phyloP scores from a whole-genome alignment of 2,797 vertebrate species.

The Manis crassicaudata region DNA sequence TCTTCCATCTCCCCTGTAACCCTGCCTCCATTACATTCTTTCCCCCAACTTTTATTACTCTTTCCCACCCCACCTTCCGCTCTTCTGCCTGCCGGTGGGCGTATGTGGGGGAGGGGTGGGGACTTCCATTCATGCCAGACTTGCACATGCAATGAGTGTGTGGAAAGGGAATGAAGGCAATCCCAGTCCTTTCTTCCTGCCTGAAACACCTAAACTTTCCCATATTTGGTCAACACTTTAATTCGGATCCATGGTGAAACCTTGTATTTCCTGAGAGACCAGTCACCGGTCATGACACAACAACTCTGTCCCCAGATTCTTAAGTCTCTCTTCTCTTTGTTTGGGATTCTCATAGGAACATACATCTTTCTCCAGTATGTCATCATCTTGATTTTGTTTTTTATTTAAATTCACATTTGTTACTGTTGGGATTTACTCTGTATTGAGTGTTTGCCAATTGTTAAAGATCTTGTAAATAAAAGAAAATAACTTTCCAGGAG shows the following conservation, averaged over 20 bases:
- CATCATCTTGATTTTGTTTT: not conserved
- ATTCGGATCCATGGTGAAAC: not conserved
- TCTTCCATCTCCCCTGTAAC: not conserved
- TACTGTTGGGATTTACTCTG: not conserved
- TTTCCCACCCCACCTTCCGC: not conserved
- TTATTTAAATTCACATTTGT: not conserved
- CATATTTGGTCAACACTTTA: not conserved
- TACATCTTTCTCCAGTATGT: not conserved
- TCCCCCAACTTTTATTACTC: not conserved
- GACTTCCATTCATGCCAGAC: constrained; percentile 14
- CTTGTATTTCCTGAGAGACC: not conserved
- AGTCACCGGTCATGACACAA: not conserved
- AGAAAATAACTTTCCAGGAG: not conserved
- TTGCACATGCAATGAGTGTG: not conserved
- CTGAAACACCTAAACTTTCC: not conserved
- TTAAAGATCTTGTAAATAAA: not conserved
- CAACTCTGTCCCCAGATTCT: not conserved
- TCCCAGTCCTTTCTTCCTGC: not conserved
- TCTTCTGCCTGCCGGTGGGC: not conserved
- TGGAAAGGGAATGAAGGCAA: not conserved
- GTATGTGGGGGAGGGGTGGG: not conserved
- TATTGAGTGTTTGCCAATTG: not conserved
- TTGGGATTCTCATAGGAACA: not conserved
- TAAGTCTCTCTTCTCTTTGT: not conserved
- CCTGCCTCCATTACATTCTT: not conserved